Conservation (phyloP, 1,140 invertebrate species). For the Heliconius eleuchia region DNA sequence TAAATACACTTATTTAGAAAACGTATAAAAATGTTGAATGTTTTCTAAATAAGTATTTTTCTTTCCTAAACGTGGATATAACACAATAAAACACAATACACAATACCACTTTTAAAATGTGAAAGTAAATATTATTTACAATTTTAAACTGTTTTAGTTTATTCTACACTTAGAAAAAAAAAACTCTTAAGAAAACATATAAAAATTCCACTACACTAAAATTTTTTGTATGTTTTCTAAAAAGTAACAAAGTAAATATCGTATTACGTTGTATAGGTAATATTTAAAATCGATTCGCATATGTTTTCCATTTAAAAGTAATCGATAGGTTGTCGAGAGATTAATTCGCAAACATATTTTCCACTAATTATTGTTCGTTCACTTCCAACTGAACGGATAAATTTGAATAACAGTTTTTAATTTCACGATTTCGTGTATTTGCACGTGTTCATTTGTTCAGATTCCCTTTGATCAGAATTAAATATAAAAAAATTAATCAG, state of each 20-base stretch:
- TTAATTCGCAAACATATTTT: conserved; percentile 43
- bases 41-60: no score
- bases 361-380: conserved; percentile 38
- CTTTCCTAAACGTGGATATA: no score
- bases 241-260: neutral
- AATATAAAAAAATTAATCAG: neutral
- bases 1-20: no score
- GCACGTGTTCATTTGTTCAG: conserved; percentile 17
- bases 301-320: conserved; percentile 22
- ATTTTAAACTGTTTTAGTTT: no score
- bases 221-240: neutral
- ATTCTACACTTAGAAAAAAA: no score
- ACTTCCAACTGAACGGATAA: conserved; percentile 26
- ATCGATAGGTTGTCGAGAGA: conserved; percentile 34
- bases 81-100: no score
- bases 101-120: no score
- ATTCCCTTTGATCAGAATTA: conserved; percentile 12
- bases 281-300: conserved; percentile 1
- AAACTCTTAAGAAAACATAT: no score
- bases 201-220: no score
- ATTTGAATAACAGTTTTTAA: conserved; percentile 33
- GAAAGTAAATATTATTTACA: no score
- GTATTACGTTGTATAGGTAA: neutral
- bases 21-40: no score
- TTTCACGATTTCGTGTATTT: conserved; percentile 16